Base-by-base conservation (phyloP, 2,888 invertebrate species). In the Byasa hedistus region DNA sequence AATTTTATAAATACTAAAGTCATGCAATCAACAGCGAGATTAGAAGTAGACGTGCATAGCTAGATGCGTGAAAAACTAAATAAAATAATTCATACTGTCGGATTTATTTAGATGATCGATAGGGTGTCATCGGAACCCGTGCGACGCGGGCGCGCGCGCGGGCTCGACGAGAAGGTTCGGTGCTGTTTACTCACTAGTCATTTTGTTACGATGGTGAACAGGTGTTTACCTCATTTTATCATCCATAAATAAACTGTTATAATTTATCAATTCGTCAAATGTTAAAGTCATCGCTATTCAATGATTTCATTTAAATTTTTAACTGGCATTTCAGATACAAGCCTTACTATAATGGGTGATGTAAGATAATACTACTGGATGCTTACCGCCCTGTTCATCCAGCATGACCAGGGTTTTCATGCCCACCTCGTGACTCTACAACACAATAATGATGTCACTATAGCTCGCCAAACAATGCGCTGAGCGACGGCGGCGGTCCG, bases 381-480 rank as follows among this genome's bases (percentile, higher is more conserved):
- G 95, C 97, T 98, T 97, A 98, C 98, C 98, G 96, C 98, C 99
- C 96, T 99, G 99, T 94, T 99, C 98, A 95, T 99, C 99, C 96
- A 99, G 96, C 96, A 98, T 98, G 93, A 99, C 98, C 94, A 99
- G 96, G 94, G 98, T 97, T 95, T 97, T 97, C 96, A 99, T 99
- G 93, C 98, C 98, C 93, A 98, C 98, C 95, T 99, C 98, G 95
- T 98, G 98, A 95, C 98, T 98, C 98, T 99, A 96, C 95, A 96
- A 96, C 91, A 92, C 91, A 92, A 92, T 87, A 92, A 92, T 91
- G 92, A 91, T 88, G 92, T 92, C 91, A 92, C 92, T 92, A 92
- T 91, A 91, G 89, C 89, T 89, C 89, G 91, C 87, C 89, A 87
- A 85, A 85, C 83, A 83, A 82, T 84, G 88, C 87, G 80, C 81